Evolutionary conservation across 2,113 vertebrate genomes (phyloP), one percentile per base, ranked within the genome.

Genomic region (Synchiropus splendidus): DNA sequence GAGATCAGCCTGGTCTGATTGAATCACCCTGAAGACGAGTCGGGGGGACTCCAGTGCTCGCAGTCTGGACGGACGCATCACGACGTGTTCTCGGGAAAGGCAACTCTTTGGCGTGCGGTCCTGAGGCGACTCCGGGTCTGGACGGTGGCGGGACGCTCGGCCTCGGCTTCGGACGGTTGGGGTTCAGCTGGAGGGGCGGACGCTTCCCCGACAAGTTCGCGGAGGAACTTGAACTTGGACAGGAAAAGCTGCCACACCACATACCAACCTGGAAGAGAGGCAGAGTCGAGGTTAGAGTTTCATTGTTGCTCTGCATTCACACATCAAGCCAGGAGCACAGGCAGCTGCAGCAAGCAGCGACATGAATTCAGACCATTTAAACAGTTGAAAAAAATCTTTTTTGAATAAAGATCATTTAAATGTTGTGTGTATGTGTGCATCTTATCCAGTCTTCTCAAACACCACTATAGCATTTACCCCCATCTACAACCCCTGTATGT

Each of bases 161-260:
- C 64, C 74, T 88, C 88, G 16, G 87, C 32, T 51, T 92, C 87
- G n/a, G 89, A 74, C 21, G 86, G 83, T 40, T 92, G 89, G 4
- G 75, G 83, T 56, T 94, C 90, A 13, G 88, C 86, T 56, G 87
- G 90, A 0, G 92, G 91, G 36, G 93, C 90, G 13, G 89, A 80
- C 0, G 88, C 88, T 31, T 99, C 94, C 9, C 94, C 92, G 18
- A 99, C 84, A 9, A 98, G 79, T 64, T 99, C 94, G 16, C 94
- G 87, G 54, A 98, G 84, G 82, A 99, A 99, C 79, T 97, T 97
- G 82, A 99, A 99, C 82, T 96, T 98, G 18, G 92, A 98, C 62
- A 99, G 63, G 81, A 99, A 99, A 48, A 98, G 86, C 48, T 97
- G 94, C 95, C 95, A 99, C 50, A 99, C 93, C 58, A 99, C 94